Base-by-base conservation (phyloP, 2,888 invertebrate species). In the Dinocampus coccinellae region DNA sequence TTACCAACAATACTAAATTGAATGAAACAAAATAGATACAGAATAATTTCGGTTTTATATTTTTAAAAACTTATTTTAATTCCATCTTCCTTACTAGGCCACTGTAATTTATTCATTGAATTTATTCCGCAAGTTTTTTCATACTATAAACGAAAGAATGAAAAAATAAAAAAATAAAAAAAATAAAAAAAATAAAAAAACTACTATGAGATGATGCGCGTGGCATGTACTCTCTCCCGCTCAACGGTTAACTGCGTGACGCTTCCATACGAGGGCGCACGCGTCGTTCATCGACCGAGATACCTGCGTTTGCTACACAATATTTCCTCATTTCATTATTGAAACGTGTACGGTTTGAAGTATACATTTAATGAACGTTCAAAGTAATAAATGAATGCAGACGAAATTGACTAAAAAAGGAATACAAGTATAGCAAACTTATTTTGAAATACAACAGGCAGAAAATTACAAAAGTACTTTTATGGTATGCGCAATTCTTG, bases 211-310 rank as follows among this genome's bases (percentile, higher is more conserved):
- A 68, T 34, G 61, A 60, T 68, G 47, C 68, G 61, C 42, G 47
- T 47, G 33, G 47, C 16, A 36, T 67, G 39, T 36, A 58, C 33
- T 58, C 24, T 33, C 16, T 61, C 61, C 24, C 24, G 24, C 52
- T 52, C 63, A 33, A 13, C 24, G 36, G 34, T 20, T 68, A 60
- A 53, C 61, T 22, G 34, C 33, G 7, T 61, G 61, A 68, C 53
- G 61, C 68, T 61, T n/a, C 10, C 68, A 24, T 10, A 24, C 61
- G 64, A 69, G 33, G 58, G 69, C 71, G 66, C 67, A 70, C 73
- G 76, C 75, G 69, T 70, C 63, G 69, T 67, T 69, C 65, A 75
- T 71, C 76, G 67, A 72, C 70, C 69, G 47, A 7, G 16, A 47
- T 47, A 47, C 20, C 47, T 16, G 47, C 24, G 36, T 10, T 13